Base-by-base conservation (phyloP, 2,113 vertebrate genomes). In the Hemicordylus capensis region DNA sequence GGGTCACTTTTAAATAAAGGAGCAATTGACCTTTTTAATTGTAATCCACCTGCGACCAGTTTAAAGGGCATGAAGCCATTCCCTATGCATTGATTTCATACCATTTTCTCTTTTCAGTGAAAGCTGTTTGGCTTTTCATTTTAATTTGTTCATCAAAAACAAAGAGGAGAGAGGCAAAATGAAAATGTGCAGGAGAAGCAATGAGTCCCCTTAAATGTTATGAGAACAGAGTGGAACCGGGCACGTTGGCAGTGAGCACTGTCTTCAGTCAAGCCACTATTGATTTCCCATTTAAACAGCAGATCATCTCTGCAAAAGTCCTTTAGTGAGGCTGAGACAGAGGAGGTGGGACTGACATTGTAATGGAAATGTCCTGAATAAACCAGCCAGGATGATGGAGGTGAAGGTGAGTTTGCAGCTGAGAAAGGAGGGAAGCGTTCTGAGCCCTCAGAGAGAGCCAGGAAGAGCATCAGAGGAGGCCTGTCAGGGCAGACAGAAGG, bases 231-330 rank as follows among this genome's bases (percentile, higher is more conserved):
- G 82, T 77, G 51, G 39, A 81, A 37, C 20, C 2, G 9, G 46
- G 31, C 22, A 19, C 67, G 87, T 81, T 80, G 61, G 58, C 1
- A 0, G 56, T 69, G 80, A 83, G 80, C 51, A 69, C 72, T 51
- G 64, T 73, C 61, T 85, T 87, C 88, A 87, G 81, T 86, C 78
- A 80, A 91, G 67, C 74, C 76, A 59, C 64, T 44, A 90, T 34
- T 66, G 76, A 90, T 86, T 83, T 93, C 88, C 83, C 74, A 89
- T 85, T 92, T 86, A 76, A 92, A 88, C 81, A 72, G 76, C 2
- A 88, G 48, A 93, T 85, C 81, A 82, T 85, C 70, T 90, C 85
- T 67, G 70, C 46, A 90, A 89, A 91, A 88, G 83, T 86, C 56
- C 63, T 85, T 90, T 82, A 87, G 86, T 87, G 58, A 92, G 74